Evolutionary conservation across 2,888 invertebrate species (phyloP).

Genomic region (Diaphora mendica): DNA sequence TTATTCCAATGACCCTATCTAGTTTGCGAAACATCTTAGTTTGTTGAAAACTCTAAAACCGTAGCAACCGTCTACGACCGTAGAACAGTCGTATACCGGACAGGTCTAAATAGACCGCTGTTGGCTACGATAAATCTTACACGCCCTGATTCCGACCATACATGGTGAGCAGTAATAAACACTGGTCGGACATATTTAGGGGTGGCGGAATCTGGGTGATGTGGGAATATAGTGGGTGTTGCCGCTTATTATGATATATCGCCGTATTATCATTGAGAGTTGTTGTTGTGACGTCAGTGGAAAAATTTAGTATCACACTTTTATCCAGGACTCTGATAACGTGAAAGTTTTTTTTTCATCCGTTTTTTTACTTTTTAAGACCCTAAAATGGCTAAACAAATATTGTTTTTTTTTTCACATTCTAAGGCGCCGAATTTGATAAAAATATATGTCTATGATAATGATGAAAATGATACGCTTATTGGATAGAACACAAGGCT

Average conservation of each 20-base stretch:
- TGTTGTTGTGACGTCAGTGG: neutral
- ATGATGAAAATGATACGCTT: too few relatives aligned
- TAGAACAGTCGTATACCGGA: constrained; percentile 19
- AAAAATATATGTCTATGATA: too few relatives aligned
- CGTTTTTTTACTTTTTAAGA: too few relatives aligned
- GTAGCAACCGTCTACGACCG: neutral
- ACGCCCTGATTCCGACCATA: constrained; percentile 52
- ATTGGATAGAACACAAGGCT: too few relatives aligned
- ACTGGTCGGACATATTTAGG: constrained; percentile 21
- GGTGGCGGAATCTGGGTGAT: neutral
- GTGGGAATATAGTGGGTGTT: constrained; percentile 9
- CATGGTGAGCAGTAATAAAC: constrained; percentile 40
- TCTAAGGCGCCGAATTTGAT: too few relatives aligned
- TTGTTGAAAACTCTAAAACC: constrained; percentile 1
- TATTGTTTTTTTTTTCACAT: too few relatives aligned
- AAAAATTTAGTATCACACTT: neutral
- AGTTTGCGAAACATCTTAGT: neutral
- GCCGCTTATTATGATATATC: neutral
- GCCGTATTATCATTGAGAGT: neutral
- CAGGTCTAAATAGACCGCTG: constrained; percentile 46
- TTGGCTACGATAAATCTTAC: constrained; percentile 51
- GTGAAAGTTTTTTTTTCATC: too few relatives aligned
- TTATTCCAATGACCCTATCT: neutral
- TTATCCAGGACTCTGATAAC: too few relatives aligned
- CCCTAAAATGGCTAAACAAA: too few relatives aligned